Evolutionary conservation across 2,888 invertebrate species (phyloP), one percentile per base, ranked within the genome.

Genomic region (Apodemia duryi): DNA sequence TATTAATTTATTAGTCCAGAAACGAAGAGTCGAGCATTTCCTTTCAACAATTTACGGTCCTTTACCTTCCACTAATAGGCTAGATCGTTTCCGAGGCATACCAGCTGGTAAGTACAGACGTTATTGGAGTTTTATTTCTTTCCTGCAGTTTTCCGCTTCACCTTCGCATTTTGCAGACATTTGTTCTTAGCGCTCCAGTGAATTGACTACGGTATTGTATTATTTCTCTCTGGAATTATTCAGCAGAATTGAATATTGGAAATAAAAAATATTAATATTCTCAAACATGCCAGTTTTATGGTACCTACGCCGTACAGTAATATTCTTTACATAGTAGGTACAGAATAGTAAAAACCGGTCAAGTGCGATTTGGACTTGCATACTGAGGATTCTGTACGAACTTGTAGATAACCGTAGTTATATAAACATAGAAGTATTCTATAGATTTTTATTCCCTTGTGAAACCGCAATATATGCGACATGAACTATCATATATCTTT

Each of bases 151-250:
- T 71, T 68, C 66, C 63, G 49, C 63, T 65, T 46, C 65, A 63
- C 57, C 43, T 63, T 51, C 49, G 61, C 46, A 52, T 43, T 32
- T 61, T 68, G 61, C 51, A 65, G 69, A 67, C 66, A 69, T 70
- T 68, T 68, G 66, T 69, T 69, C 66, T 68, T 69, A 64, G 63
- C 68, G 69, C 68, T 65, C 65, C 70, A 63, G 64, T 65, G 68
- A 66, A 63, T 66, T 69, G 66, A 66, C 67, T 67, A 66, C 66
- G 67, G 65, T 52, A 67, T 68, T 70, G 54, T 71, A 65, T 68
- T 69, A 68, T 68, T 69, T 62, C 68, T 62, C 62, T 65, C 67
- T 67, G 63, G 71, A 70, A 71, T 32, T 69, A 68, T 70, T 69
- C 68, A 68, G 13, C 13, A 32, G 13, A 57, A 57, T 57, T 57